These are phyloP conservation scores for Hydrolagus colliei DNA, from an alignment of 2,797 vertebrate species.

Conservation along the genomic window DNA sequence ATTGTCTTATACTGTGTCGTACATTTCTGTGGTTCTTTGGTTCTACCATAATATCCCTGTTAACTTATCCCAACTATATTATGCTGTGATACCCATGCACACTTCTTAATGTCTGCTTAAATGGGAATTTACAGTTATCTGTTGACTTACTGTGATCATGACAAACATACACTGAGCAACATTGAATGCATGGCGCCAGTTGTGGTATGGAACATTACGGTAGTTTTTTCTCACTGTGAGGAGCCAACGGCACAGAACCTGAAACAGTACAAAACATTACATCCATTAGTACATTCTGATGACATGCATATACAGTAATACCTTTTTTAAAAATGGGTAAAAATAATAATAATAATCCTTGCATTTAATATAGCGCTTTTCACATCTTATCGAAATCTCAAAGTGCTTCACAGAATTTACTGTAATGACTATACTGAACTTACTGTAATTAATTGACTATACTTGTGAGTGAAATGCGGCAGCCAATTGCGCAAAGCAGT, in stretches of 20 bases:
- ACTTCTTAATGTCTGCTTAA: slow-evolving; percentile 1
- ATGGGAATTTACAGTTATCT: background rate
- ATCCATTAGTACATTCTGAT: background rate
- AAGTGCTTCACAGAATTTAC: too few species aligned
- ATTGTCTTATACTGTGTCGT: too few species aligned
- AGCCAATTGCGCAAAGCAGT: too few species aligned
- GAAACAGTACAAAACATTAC: slow-evolving; percentile 7
- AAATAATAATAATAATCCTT: too few species aligned
- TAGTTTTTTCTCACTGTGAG: slow-evolving; percentile 72
- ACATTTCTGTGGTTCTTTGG: too few species aligned
- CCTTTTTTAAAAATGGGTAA: too few species aligned
- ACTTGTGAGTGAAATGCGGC: too few species aligned
- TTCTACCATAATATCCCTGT: background rate
- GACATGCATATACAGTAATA: background rate
- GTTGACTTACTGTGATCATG: slow-evolving; percentile 61
- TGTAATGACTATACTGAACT: too few species aligned
- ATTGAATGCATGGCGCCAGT: slow-evolving; percentile 71
- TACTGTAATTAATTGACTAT: too few species aligned
- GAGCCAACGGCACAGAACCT: slow-evolving; percentile 70
- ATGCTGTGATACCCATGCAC: slow-evolving; percentile 4
- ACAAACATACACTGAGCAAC: slow-evolving; percentile 70
- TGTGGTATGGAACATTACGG: slow-evolving; percentile 67
- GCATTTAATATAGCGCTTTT: too few species aligned
- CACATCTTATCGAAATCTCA: too few species aligned
- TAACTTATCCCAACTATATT: slow-evolving; percentile 6